Evolutionary conservation across 2,113 vertebrate species (phyloP).

Genomic region (Colinus virginianus): DNA sequence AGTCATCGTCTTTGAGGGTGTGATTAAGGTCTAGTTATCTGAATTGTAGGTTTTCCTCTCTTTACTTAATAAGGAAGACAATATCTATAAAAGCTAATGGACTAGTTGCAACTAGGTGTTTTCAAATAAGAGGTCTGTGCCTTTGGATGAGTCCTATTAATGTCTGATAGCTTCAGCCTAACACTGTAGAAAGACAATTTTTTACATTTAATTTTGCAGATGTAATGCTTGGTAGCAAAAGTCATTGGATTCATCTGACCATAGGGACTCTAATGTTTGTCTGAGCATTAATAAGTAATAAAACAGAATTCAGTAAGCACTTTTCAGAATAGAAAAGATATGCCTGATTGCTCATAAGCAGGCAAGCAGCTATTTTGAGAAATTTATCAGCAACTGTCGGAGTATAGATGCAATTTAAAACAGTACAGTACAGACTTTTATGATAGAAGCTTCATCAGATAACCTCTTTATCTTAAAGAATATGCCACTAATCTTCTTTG

Average conservation of each 20-base stretch:
- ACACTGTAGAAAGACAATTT: neutral
- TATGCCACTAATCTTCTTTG: neutral
- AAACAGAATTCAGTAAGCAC: neutral
- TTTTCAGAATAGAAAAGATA: neutral
- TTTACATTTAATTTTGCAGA: neutral
- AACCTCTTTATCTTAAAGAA: neutral
- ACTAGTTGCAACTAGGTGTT: neutral
- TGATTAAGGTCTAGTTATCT: neutral
- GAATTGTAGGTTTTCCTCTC: neutral
- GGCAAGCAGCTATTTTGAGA: neutral
- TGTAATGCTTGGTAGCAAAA: neutral
- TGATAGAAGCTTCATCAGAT: neutral
- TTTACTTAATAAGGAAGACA: neutral
- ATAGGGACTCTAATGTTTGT: neutral
- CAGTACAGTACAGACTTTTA: neutral
- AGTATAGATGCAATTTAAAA: neutral
- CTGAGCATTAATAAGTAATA: neutral
- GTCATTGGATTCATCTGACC: neutral
- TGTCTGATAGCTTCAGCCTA: neutral
- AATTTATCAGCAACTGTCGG: neutral
- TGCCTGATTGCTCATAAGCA: neutral
- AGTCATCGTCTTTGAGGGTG: neutral
- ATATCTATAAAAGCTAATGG: neutral
- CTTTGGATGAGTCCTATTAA: neutral
- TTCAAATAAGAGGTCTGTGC: neutral